Base-by-base conservation (phyloP, 2,888 invertebrate species). In the Pammene fasciana region DNA sequence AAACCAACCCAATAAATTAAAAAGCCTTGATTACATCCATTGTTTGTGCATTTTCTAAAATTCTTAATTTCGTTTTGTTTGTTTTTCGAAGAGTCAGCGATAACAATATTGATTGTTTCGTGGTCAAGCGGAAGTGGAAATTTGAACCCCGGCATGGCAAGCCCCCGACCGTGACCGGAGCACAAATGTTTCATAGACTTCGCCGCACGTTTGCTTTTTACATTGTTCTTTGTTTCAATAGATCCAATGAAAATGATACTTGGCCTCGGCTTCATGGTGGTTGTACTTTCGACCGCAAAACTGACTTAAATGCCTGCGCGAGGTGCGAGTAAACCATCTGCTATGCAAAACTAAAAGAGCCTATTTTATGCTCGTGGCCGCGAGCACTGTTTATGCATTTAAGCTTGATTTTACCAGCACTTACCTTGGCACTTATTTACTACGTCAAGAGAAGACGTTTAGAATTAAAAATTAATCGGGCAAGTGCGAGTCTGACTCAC, bases 101-200 rank as follows among this genome's bases (percentile, higher is more conserved):
- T 82, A 86, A 86, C 88, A 86, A 88, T 87, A 88, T 88, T 87
- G 88, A 90, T 90, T 90, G 89, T 89, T 86, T 84, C 86, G 85
- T 83, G 83, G 82, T 83, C 79, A 80, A 79, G 80, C 90, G 90
- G 90, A 90, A 88, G 88, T 89, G 81, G 87, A 86, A 90, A 90
- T 89, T 88, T 85, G 86, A 90, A 83, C 86, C 86, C 85, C 82
- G 85, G 82, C 84, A 88, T 84, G 84, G 82, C 79, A 84, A 80
- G 80, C 82, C 82, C 82, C 80, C 81, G 83, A 88, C 88, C 90
- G 89, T 90, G 89, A 91, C 89, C 84, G 86, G 80, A 84, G 86
- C 85, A 87, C 86, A 86, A 87, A 86, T 84, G 84, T 82, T 86
- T 83, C 83, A 84, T 77, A 78, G 79, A 76, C 79, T 71, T 72